phyloP scores from a whole-genome alignment of 2,113 vertebrate species.

The Chaetura pelagica region DNA sequence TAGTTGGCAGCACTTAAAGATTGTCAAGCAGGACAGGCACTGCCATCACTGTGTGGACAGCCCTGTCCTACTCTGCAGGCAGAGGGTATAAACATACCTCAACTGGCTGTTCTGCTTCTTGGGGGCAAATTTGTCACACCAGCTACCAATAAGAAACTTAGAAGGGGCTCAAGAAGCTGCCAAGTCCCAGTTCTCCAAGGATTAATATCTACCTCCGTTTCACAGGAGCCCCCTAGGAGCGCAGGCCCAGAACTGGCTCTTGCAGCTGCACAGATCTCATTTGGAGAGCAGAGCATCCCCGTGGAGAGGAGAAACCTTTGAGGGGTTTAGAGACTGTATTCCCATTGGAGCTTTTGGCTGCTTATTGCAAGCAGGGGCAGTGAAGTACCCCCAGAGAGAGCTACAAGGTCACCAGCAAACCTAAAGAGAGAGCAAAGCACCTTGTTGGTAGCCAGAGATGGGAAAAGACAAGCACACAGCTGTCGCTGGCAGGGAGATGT shows the following conservation, averaged over 20 bases:
- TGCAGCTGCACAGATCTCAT: background rate
- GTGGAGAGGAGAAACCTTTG: background rate
- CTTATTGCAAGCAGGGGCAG: background rate
- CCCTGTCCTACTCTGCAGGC: background rate
- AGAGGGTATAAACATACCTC: background rate
- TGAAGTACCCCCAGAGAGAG: background rate
- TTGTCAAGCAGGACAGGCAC: background rate
- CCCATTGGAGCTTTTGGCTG: background rate
- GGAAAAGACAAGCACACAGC: background rate
- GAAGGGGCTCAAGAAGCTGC: background rate
- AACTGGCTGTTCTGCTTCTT: background rate
- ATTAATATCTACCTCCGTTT: background rate
- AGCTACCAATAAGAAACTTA: background rate
- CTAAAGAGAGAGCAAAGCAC: background rate
- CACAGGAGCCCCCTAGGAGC: background rate
- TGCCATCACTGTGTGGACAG: background rate
- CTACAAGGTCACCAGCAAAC: background rate
- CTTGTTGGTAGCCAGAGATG: background rate
- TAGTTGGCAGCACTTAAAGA: background rate
- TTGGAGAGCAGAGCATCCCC: background rate
- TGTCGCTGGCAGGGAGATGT: background rate
- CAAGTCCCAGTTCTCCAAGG: accelerated
- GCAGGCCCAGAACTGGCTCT: background rate
- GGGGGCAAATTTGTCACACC: background rate
- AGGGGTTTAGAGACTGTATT: accelerated